Conservation (phyloP, 1,140 invertebrate species). For the Platorchestia sp. region DNA sequence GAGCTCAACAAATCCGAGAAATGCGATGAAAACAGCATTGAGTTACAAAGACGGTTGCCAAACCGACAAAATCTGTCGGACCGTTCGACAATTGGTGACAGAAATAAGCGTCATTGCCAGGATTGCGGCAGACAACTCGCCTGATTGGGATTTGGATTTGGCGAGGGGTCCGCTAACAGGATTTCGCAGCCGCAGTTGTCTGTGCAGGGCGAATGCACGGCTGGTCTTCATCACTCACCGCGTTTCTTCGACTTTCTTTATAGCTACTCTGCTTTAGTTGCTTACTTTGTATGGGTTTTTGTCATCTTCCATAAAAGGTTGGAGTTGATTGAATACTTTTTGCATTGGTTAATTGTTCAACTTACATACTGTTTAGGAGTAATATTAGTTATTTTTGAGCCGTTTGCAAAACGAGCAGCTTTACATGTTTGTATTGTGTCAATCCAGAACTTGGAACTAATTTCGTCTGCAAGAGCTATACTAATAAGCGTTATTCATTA, state of each 20-base stretch:
- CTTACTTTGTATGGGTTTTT: no score
- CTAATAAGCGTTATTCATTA: not conserved
- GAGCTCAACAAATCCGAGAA: not conserved
- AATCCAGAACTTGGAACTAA: not conserved
- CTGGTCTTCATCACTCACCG: not conserved
- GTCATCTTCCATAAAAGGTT: no score
- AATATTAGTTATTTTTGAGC: not conserved
- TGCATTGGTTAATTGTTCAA: not conserved
- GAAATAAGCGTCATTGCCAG: conserved; percentile 48
- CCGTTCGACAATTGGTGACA: not conserved
- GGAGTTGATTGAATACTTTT: no score
- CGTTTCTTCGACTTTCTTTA: no score
- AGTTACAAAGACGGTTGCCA: not conserved
- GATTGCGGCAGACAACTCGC: conserved; percentile 52
- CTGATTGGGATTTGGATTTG: conserved; percentile 43
- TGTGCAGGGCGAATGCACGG: not conserved
- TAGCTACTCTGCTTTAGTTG: no score
- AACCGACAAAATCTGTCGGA: not conserved
- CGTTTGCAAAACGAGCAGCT: not conserved
- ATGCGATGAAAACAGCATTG: not conserved
- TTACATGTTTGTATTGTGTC: not conserved
- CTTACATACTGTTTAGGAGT: not conserved
- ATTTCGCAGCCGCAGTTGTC: not conserved
- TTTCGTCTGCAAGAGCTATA: not conserved
- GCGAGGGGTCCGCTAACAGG: conserved; percentile 45